Evolutionary conservation across 2,113 vertebrate species (phyloP).

Genomic region (Litocranius walleri): DNA sequence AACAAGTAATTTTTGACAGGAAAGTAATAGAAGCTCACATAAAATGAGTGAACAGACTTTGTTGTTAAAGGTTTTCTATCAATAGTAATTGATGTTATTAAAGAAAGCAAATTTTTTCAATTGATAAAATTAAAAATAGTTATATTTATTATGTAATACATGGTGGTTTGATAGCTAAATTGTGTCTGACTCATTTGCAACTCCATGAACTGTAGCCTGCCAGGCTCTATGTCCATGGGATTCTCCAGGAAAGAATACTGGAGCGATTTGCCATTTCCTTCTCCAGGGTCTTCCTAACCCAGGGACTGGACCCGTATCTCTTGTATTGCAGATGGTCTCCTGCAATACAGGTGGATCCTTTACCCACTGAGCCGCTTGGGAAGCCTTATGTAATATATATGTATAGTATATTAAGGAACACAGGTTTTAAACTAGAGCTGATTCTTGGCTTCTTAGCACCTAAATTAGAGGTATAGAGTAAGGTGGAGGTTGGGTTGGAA

Average conservation of each 20-base stretch:
- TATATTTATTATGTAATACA: neutral
- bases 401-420: neutral
- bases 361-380: neutral
- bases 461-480: neutral
- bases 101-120: neutral
- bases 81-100: neutral
- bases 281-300: neutral
- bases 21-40: neutral
- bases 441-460: neutral
- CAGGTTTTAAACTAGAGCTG: neutral
- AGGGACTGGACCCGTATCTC: neutral
- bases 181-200: neutral
- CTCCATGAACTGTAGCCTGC: neutral
- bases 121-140: neutral
- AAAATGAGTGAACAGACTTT: neutral
- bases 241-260: neutral
- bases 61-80: neutral
- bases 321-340: neutral
- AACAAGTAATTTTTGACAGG: neutral
- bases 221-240: neutral
- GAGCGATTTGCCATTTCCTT: neutral
- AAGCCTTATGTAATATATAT: neutral
- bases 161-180: neutral
- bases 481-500: neutral
- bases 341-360: neutral